phyloP scores from a whole-genome alignment of 2,888 invertebrate species.

The Hoplodrina blanda region DNA sequence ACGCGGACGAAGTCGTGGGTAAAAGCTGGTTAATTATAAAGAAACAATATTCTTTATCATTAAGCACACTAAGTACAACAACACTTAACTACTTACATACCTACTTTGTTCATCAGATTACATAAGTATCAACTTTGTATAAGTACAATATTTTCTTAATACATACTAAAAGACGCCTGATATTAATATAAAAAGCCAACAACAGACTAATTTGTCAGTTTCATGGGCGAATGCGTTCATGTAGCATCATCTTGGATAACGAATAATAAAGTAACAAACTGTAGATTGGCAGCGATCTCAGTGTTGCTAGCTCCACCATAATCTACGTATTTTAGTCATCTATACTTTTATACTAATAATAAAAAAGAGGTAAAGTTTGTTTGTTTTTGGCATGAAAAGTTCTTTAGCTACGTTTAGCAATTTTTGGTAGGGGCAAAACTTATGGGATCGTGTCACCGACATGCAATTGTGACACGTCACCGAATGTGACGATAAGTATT shows the following conservation, averaged over 20 bases:
- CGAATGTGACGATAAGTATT: too few relatives aligned
- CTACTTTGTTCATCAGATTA: neutral
- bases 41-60: too few relatives aligned
- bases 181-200: slow-evolving; percentile 43
- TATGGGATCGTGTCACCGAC: too few relatives aligned
- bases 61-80: too few relatives aligned
- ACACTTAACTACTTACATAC: neutral
- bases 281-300: slow-evolving; percentile 62
- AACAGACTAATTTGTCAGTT: slow-evolving; percentile 64
- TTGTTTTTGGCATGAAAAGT: too few relatives aligned
- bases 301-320: slow-evolving; percentile 53
- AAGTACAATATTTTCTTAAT: slow-evolving; percentile 13
- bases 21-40: too few relatives aligned
- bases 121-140: neutral
- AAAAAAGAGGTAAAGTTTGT: too few relatives aligned
- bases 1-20: too few relatives aligned
- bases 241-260: slow-evolving; percentile 58
- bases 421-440: too few relatives aligned
- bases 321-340: neutral
- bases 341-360: too few relatives aligned
- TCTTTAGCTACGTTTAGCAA: too few relatives aligned
- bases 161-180: slow-evolving; percentile 11
- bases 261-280: slow-evolving; percentile 67
- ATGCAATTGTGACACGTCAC: too few relatives aligned
- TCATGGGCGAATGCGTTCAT: slow-evolving; percentile 58